A percentile compares a stretch with the other conserved stretches of the same genome.
phyloP scores from a whole-genome alignment of 2,888 invertebrate genomes.

The Dioctria rufipes region DNA sequence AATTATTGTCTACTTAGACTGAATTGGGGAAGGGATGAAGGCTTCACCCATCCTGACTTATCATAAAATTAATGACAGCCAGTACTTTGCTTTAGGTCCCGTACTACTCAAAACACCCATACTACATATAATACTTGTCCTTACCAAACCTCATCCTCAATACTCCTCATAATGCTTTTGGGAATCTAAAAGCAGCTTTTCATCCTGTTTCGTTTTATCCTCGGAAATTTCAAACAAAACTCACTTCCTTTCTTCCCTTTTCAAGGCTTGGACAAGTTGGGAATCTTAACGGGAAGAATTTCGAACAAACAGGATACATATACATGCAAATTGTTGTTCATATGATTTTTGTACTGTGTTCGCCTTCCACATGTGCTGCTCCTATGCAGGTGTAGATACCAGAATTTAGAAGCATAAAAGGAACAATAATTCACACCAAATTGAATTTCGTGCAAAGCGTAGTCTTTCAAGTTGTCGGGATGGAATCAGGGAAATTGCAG shows the following conservation, averaged over 20 bases:
- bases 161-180: background rate
- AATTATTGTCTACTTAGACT: constrained; percentile 38
- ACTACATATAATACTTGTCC: no score
- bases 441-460: constrained; percentile 52
- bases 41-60: constrained; percentile 52
- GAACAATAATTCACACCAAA: constrained; percentile 56
- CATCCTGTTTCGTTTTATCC: constrained; percentile 42
- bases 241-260: constrained; percentile 34
- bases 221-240: constrained; percentile 28
- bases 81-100: constrained; percentile 19
- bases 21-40: background rate
- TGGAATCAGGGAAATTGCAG: constrained; percentile 16
- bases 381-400: constrained; percentile 7
- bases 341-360: constrained; percentile 16
- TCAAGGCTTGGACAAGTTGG: constrained; percentile 8
- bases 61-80: constrained; percentile 58
- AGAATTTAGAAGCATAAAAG: constrained; percentile 48
- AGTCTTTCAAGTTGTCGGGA: background rate
- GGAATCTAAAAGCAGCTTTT: background rate
- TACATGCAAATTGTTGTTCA: background rate
- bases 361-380: constrained; percentile 9
- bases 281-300: constrained; percentile 44
- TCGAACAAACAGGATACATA: constrained; percentile 8
- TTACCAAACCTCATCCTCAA: background rate
- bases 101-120: constrained; percentile 7